These are phyloP conservation scores for Osmerus eperlanus DNA, from an alignment of 2,113 vertebrate genomes.

Conservation along the genomic window DNA sequence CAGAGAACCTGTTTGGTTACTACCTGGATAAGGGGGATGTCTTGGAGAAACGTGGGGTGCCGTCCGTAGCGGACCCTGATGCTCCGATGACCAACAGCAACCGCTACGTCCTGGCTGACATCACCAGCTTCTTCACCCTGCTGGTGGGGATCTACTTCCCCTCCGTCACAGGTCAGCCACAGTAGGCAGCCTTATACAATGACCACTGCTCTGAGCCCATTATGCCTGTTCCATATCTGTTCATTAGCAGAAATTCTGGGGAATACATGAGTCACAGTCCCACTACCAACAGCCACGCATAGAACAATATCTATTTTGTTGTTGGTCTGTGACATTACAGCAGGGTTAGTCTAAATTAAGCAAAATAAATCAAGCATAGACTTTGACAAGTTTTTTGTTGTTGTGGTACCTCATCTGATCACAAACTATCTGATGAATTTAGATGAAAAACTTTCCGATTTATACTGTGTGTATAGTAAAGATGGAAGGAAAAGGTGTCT, in stretches of 20 bases:
- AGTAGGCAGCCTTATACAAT: too few species aligned
- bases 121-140: slow-evolving; percentile 95
- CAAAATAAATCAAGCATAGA: background rate
- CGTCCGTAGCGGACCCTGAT: slow-evolving; percentile 66
- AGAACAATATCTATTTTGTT: background rate
- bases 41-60: slow-evolving; percentile 79
- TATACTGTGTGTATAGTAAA: background rate
- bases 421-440: too few species aligned
- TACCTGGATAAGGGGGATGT: slow-evolving; percentile 87
- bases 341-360: background rate
- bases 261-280: background rate
- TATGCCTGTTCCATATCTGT: background rate
- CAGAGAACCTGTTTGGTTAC: slow-evolving; percentile 91
- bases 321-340: background rate
- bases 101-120: slow-evolving; percentile 90
- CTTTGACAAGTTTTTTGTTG: background rate
- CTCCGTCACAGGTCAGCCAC: slow-evolving; percentile 89
- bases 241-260: background rate
- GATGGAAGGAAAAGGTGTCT: background rate
- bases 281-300: background rate
- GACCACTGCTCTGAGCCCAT: too few species aligned
- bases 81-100: slow-evolving; percentile 71
- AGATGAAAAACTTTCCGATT: background rate
- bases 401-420: too few species aligned
- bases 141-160: slow-evolving; percentile 98